Evolutionary conservation across 2,797 vertebrate species (phyloP).

Genomic region (Poecilia picta): DNA sequence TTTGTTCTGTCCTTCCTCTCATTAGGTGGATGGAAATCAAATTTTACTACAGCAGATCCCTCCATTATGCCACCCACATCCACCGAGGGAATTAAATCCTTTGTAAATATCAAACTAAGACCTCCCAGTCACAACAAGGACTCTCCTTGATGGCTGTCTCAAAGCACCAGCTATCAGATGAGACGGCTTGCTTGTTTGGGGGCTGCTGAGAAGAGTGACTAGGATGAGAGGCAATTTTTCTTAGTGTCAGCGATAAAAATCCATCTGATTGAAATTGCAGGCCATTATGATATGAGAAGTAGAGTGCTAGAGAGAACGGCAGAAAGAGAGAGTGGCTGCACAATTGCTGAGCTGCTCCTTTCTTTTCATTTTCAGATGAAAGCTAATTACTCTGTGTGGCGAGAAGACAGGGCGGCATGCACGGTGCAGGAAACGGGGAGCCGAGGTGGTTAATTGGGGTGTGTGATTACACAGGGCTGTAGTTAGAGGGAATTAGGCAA

Average conservation of each 20-base stretch:
- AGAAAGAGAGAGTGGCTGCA: slow-evolving; percentile 82
- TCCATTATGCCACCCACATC: slow-evolving; percentile 34
- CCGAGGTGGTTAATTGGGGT: slow-evolving; percentile 97
- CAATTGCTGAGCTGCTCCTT: slow-evolving; percentile 94
- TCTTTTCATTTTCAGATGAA: slow-evolving; percentile 89
- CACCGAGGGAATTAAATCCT: slow-evolving; percentile 52
- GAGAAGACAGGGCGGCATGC: slow-evolving; percentile 78
- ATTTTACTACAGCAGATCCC: slow-evolving; percentile 38
- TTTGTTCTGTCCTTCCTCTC: slow-evolving; percentile 17
- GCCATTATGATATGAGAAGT: slow-evolving; percentile 89
- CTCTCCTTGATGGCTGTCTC: slow-evolving; percentile 57
- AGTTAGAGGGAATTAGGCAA: slow-evolving; percentile 97
- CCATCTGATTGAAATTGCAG: slow-evolving; percentile 98
- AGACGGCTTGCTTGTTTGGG: slow-evolving; percentile 57
- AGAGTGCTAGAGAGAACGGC: slow-evolving; percentile 53
- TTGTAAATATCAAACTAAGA: slow-evolving; percentile 66
- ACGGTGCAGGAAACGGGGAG: slow-evolving; percentile 88
- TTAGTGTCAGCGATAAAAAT: slow-evolving; percentile 95
- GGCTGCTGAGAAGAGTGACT: slow-evolving; percentile 43
- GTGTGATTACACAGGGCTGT: slow-evolving; percentile 99
- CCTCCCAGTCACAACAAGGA: slow-evolving; percentile 60
- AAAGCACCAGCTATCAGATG: slow-evolving; percentile 56
- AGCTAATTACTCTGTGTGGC: slow-evolving; percentile 98
- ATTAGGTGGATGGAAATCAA: slow-evolving; percentile 36
- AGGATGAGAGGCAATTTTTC: slow-evolving; percentile 89